These are phyloP conservation scores for Herminia tarsipennalis DNA, from an alignment of 2,888 invertebrate genomes.

Conservation along the genomic window DNA sequence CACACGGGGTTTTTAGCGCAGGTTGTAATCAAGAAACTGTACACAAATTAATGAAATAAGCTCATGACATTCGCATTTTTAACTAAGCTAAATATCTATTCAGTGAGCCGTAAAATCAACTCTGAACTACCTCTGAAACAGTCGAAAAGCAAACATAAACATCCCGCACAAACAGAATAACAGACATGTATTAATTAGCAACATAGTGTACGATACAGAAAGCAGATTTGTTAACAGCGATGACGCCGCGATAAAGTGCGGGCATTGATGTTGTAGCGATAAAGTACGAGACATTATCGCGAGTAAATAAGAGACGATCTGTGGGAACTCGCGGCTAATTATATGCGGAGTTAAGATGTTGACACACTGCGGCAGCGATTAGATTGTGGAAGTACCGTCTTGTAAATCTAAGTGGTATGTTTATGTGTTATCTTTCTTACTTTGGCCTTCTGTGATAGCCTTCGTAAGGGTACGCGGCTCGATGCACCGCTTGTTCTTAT, in stretches of 20 bases:
- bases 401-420: slow-evolving; percentile 1
- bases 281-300: background rate
- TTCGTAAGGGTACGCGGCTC: background rate
- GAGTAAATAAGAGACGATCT: background rate
- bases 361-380: background rate
- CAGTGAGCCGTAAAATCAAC: background rate
- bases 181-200: background rate
- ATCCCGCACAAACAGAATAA: background rate
- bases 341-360: background rate
- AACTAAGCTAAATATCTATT: too few species aligned
- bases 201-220: background rate
- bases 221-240: background rate
- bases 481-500: background rate
- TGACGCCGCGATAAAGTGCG: background rate
- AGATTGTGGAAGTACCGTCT: background rate
- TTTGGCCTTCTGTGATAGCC: background rate
- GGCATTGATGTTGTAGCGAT: background rate
- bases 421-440: slow-evolving; percentile 1
- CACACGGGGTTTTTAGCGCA: too few species aligned
- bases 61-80: too few species aligned
- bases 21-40: too few species aligned
- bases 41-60: too few species aligned
- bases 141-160: background rate
- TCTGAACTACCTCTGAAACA: background rate
- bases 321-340: background rate